Base-by-base conservation (phyloP, 2,888 invertebrate genomes). In the Silvanus unidentatus region DNA sequence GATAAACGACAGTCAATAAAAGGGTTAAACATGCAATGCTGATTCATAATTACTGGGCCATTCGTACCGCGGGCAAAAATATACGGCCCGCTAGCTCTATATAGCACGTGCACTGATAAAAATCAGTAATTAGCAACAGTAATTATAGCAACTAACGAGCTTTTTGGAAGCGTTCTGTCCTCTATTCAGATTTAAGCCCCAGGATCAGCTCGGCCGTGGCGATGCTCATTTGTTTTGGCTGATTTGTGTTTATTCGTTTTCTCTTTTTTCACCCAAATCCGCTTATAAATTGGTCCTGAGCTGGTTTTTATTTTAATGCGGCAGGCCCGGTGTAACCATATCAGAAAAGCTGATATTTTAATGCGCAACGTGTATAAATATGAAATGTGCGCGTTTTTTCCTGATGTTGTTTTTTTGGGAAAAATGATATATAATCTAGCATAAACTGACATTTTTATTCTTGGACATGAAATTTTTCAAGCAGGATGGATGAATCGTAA, bases 41-140 rank as follows among this genome's bases (percentile, higher is more conserved):
- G 68, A 68, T 62, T 67, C 66, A 66, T 68, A 67, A 67, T 68
- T 68, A 65, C 55, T 50, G 57, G 57, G 55, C 60, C 55, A 56
- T 57, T 50, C 52, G 58, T 52, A 58, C 60, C 59, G 54, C 58
- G 50, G 60, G 61, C 63, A 63, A 65, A 65, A 66, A 65, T 64
- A 34, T 27, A 57, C 60, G 54, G 55, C 58, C 61, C 55, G 61
- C 53, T 58, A 57, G 66, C 63, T 65, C 63, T 62, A 62, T 62
- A 62, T 62, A 64, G 65, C 67, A 69, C 69, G 69, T 68, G 68
- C 69, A 56, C 65, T 64, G 71, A 71, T 71, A 71, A 70, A 71
- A 71, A 71, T 71, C 71, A 69, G 70, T 71, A 71, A 71, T 71
- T 71, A 71, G 71, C 70, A 66, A 65, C 69, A 63, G 69, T 70